Percentiles rank a stretch among this genome's conserved stretches.
These are phyloP conservation scores for Akabosia matsudoensis DNA, from an alignment of 1,140 invertebrate species.

Conservation along the genomic window DNA sequence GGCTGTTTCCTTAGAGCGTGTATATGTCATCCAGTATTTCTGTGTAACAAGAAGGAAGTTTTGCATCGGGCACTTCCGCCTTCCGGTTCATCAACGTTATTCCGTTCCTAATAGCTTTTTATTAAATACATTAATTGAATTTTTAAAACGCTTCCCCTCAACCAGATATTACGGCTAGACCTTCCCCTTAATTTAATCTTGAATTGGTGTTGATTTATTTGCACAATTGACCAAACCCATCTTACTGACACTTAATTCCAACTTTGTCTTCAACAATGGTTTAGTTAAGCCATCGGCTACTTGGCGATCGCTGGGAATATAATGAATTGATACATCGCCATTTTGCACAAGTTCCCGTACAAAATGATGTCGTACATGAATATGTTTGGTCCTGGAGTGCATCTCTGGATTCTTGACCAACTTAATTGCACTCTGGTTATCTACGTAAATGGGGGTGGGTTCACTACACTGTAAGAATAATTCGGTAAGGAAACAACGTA, in stretches of 20 bases:
- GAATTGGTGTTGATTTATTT: too few species aligned
- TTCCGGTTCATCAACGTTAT: too few species aligned
- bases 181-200: too few species aligned
- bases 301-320: constrained; percentile 46
- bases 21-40: too few species aligned
- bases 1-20: too few species aligned
- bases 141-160: too few species aligned
- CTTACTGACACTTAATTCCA: constrained; percentile 47
- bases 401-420: constrained; percentile 49
- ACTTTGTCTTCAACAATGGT: constrained; percentile 22
- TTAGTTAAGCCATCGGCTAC: constrained; percentile 49
- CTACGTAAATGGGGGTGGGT: constrained; percentile 36
- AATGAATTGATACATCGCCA: constrained; percentile 28
- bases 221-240: too few species aligned
- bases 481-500: constrained; percentile 48
- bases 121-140: too few species aligned
- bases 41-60: too few species aligned
- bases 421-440: constrained; percentile 48
- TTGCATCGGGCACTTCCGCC: too few species aligned
- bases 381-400: constrained; percentile 51
- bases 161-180: too few species aligned
- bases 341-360: constrained; percentile 43
- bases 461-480: constrained; percentile 33
- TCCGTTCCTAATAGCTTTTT: too few species aligned
- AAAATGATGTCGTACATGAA: constrained; percentile 50